Percentiles rank a stretch among this genome's conserved stretches.
These are phyloP conservation scores for Sarotherodon lohbergeri DNA, from an alignment of 2,113 vertebrate species.

Conservation along the genomic window DNA sequence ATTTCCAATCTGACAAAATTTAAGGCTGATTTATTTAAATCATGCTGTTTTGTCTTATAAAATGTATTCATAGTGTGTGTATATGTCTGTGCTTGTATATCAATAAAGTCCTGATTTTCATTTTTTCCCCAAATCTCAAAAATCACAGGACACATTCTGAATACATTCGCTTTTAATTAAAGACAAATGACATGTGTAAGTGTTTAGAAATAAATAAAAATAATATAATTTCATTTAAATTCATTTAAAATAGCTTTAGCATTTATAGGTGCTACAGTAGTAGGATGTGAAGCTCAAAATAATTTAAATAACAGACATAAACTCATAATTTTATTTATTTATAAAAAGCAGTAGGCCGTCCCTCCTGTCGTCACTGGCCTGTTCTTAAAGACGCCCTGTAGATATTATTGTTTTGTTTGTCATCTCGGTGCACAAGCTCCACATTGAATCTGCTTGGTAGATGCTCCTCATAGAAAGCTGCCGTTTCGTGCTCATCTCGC, in stretches of 20 bases:
- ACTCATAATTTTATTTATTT: background rate
- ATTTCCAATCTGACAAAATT: background rate
- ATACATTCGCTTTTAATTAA: background rate
- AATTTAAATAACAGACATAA: background rate
- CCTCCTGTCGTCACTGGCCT: background rate
- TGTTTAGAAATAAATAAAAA: background rate
- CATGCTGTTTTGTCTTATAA: background rate
- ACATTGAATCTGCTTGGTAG: slow-evolving; percentile 73
- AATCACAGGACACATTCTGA: background rate
- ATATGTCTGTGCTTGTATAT: background rate
- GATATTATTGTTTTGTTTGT: slow-evolving; percentile 75
- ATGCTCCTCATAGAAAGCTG: slow-evolving; percentile 68
- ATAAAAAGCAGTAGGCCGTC: background rate
- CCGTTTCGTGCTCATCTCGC: slow-evolving; percentile 73
- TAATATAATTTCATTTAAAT: background rate
- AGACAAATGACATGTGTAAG: background rate
- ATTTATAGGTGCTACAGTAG: background rate
- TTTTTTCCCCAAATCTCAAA: background rate
- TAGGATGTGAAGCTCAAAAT: background rate
- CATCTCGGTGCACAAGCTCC: slow-evolving; percentile 67
- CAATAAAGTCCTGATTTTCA: background rate
- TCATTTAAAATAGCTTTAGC: background rate
- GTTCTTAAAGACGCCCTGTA: slow-evolving; percentile 66
- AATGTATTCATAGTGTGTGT: background rate
- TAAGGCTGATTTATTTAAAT: background rate